Percentiles rank a stretch among this genome's conserved stretches.
phyloP scores from a whole-genome alignment of 2,113 vertebrate species.

The Origma solitaria region DNA sequence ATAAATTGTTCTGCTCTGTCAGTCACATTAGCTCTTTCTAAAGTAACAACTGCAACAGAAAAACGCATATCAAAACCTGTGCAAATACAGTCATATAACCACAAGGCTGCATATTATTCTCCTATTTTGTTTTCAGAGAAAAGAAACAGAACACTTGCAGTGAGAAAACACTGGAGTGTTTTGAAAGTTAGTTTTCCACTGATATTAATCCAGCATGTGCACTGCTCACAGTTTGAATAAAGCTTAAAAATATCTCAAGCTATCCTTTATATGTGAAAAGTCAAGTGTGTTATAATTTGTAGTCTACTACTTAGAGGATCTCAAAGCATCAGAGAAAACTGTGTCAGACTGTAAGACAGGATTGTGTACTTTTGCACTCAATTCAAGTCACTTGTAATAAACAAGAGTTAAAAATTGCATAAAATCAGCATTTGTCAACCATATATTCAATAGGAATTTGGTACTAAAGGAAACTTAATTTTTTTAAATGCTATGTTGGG shows the following conservation, averaged over 20 bases:
- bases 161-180: not conserved
- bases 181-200: not conserved
- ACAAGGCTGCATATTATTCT: not conserved
- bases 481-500: not conserved
- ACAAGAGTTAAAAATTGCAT: not conserved
- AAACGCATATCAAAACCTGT: not conserved
- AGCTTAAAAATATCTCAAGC: not conserved
- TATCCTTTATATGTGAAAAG: not conserved
- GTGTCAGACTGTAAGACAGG: not conserved
- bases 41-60: not conserved
- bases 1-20: constrained; percentile 44
- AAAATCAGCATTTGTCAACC: not conserved
- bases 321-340: not conserved
- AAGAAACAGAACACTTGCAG: not conserved
- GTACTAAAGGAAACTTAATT: not conserved
- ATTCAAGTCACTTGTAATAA: not conserved
- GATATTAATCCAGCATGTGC: not conserved
- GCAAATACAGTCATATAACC: not conserved
- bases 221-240: not conserved
- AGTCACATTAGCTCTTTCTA: constrained; percentile 26
- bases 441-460: not conserved
- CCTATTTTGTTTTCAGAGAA: not conserved
- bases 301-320: not conserved
- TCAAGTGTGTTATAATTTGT: not conserved
- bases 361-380: not conserved